Evolutionary conservation across 2,888 invertebrate genomes (phyloP).

Genomic region (Tachystola acroxantha): DNA sequence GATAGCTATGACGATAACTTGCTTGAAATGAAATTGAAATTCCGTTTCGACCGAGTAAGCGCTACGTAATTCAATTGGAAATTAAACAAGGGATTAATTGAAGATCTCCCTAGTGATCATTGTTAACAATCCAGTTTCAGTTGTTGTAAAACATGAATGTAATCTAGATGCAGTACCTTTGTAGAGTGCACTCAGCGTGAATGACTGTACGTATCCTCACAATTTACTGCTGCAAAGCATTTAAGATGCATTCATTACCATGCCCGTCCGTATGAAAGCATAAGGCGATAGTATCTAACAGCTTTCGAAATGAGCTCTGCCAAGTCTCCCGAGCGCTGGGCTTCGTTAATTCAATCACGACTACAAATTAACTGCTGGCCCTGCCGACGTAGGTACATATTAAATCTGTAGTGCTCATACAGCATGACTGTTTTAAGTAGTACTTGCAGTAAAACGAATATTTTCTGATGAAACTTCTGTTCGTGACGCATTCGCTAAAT

Average conservation of each 20-base stretch:
- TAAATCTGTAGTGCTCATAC: constrained; percentile 24
- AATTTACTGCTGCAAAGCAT: constrained; percentile 8
- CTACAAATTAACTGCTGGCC: constrained; percentile 48
- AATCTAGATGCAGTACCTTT: not conserved
- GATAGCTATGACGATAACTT: constrained; percentile 3
- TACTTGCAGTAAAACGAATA: constrained; percentile 7
- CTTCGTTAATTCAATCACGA: constrained; percentile 64
- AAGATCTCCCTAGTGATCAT: no score
- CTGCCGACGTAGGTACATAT: constrained; percentile 31
- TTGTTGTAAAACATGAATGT: no score
- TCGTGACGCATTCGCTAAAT: constrained; percentile 18
- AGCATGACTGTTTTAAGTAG: constrained; percentile 5
- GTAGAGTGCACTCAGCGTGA: not conserved
- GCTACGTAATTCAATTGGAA: no score
- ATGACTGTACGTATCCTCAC: not conserved
- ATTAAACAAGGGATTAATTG: no score
- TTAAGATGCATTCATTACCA: constrained; percentile 24
- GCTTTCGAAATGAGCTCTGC: constrained; percentile 46
- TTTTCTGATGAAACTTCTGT: constrained; percentile 14
- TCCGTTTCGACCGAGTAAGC: not conserved
- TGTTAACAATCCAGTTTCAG: no score
- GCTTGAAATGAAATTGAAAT: constrained; percentile 21
- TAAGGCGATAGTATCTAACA: constrained; percentile 42
- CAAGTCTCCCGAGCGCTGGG: constrained; percentile 22
- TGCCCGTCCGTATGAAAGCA: constrained; percentile 28